phyloP scores from a whole-genome alignment of 2,888 invertebrate species.

The Trilocha varians region DNA sequence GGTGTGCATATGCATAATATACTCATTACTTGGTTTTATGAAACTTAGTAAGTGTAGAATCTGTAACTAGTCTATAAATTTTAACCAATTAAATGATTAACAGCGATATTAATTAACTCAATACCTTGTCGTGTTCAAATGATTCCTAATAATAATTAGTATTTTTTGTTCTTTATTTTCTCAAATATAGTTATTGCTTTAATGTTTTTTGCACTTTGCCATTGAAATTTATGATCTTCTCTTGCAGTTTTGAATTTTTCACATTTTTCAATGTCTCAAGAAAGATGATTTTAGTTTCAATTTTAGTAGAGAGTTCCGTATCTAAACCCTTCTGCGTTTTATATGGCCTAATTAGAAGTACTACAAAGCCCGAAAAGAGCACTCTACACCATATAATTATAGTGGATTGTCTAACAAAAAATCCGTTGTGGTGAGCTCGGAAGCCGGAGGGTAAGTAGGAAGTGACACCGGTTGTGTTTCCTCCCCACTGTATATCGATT shows the following conservation, averaged over 20 bases:
- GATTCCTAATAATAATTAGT: too few relatives aligned
- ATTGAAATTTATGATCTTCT: too few relatives aligned
- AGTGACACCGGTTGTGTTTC: constrained; percentile 61
- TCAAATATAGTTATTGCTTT: too few relatives aligned
- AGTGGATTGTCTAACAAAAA: constrained; percentile 20
- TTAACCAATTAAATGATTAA: too few relatives aligned
- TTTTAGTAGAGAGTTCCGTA: too few relatives aligned
- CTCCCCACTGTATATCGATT: constrained; percentile 52
- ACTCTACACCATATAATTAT: constrained; percentile 10
- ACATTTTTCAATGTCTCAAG: too few relatives aligned
- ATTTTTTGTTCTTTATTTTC: too few relatives aligned
- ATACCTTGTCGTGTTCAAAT: too few relatives aligned
- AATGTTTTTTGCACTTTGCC: too few relatives aligned
- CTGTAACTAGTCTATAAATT: background rate
- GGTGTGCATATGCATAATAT: background rate
- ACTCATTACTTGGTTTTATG: background rate
- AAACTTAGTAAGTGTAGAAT: background rate
- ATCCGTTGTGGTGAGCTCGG: constrained; percentile 23
- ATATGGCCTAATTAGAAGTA: background rate
- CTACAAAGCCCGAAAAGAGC: constrained; percentile 5
- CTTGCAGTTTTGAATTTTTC: too few relatives aligned
- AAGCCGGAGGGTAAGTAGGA: constrained; percentile 53
- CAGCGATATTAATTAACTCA: too few relatives aligned
- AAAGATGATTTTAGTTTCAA: too few relatives aligned
- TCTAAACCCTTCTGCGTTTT: background rate